These are phyloP conservation scores for Campoplex nolae DNA, from an alignment of 2,888 invertebrate genomes.

Conservation along the genomic window DNA sequence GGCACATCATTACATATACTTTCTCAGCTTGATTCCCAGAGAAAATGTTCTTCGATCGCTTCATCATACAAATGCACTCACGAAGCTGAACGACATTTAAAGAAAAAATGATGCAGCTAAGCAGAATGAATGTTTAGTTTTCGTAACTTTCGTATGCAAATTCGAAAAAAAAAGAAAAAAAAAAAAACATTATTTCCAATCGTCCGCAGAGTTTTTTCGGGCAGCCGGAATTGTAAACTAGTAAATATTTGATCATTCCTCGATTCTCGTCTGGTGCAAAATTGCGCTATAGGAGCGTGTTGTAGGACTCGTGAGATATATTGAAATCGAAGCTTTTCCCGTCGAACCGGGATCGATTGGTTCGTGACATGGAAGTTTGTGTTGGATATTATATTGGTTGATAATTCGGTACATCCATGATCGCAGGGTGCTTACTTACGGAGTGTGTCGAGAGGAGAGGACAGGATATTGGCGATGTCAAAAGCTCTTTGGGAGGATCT, in stretches of 20 bases:
- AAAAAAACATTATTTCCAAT: neutral
- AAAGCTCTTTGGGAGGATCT: slow-evolving; percentile 37
- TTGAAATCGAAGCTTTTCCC: neutral
- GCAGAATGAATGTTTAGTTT: neutral
- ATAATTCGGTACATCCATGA: slow-evolving; percentile 49
- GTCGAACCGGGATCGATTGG: slow-evolving; percentile 11
- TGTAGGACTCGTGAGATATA: neutral
- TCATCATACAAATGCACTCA: neutral
- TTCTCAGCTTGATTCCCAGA: neutral
- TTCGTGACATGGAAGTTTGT: slow-evolving; percentile 45
- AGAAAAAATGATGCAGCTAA: neutral
- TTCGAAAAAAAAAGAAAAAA: neutral
- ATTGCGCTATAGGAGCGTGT: neutral
- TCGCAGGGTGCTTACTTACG: neutral
- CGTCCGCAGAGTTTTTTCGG: neutral
- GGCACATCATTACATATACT: neutral
- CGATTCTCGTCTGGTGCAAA: neutral
- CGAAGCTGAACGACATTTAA: neutral
- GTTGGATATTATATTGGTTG: slow-evolving; percentile 43
- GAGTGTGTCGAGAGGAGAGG: neutral
- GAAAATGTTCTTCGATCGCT: neutral
- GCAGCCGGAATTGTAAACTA: neutral
- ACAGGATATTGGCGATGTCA: slow-evolving; percentile 39
- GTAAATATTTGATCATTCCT: slow-evolving; percentile 16
- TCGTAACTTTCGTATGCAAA: too few relatives aligned